Base-by-base conservation (phyloP, 2,113 vertebrate genomes). In the Chitala chitala region DNA sequence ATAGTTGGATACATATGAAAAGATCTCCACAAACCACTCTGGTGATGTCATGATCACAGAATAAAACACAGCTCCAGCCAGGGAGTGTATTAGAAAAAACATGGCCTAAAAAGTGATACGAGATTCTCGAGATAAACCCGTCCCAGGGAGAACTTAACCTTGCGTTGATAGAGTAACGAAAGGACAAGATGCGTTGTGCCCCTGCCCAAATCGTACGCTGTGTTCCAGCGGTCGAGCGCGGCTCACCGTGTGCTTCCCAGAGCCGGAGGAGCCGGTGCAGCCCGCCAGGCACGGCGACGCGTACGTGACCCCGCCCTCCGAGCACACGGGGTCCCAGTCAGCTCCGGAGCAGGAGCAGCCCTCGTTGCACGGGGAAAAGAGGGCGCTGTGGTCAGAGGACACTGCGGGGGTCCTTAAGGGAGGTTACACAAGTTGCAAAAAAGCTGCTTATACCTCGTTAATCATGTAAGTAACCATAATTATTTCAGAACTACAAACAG, bases 291-390 rank as follows among this genome's bases (percentile, higher is more conserved):
- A 98, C 0, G 95, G 92, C 0, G 94, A 94, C 12, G 90, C 12
- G 0, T 95, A 98, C 0, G 94, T 96, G 76, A 98, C 76, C 50
- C 94, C 91, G 1, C 91, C 93, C 68, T 85, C 84, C 5, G 93
- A 93, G 76, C 96, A 99, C 66, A 98, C 89, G 0, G 95, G 96
- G 46, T 99, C 94, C 96, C 96, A 98, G 3, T 89, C 83, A 0
- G 77, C 84, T 36, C 79, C 38, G n/a, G 90, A 86, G 77, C 95
- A 98, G 0, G 87, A 88, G 81, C 95, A 98, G 84, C 80, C 78
- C 29, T 79, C 84, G 83, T 98, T 97, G 82, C 96, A 98, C 5
- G 81, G 77, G 17, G 94, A 90, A 79, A 89, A 79, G 13, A 94
- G 31, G 17, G 73, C 56, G 2, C 79, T 84, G 1, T 84, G 82